Base-by-base conservation (phyloP, 1,140 invertebrate genomes). In the Rhyacophila brunnea region DNA sequence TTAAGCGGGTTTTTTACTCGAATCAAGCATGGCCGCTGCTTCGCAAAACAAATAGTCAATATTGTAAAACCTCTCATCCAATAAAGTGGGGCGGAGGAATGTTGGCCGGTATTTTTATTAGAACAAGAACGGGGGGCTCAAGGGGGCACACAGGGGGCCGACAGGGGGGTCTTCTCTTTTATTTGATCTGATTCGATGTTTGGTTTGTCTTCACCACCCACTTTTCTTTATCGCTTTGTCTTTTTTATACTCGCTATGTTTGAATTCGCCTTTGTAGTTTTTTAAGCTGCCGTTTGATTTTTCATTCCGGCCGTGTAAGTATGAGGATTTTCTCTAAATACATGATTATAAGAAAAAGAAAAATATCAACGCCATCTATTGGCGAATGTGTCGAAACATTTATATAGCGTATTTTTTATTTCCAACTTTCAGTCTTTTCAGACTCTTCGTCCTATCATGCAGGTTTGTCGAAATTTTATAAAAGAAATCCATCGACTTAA, bases 171-270 rank as follows among this genome's bases (percentile, higher is more conserved):
- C 9, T 28, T 5, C 58, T 55, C 62, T 46, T 57, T 64, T 65
- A 65, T 65, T 65, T 65, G 63, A 65, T 65, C 63, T 65, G 63
- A 65, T 65, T 65, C 63, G 54, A 46, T 61, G 63, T 65, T 65
- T 60, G 54, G 63, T 61, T 62, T 62, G 60, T 57, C 60, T 53
- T 60, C 45, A n/a, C 35, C 46, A 45, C 43, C 40, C 47, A n/a
- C 34, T 5, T 17, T 28, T 28, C 23, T 28, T 28, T 28, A 28
- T 28, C 23, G 23, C 23, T 15, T 15, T 15, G 38, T 40, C 11
- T 15, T 40, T 40, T 40, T 40, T n/a, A 40, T 15, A n/a, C 11
- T n/a, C 38, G 38, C 15, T 6, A 13, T n/a, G n/a, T 40, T 40
- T 40, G 38, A 40, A 40, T 40, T 40, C 38, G 11, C 15, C 38